Evolutionary conservation across 1,140 invertebrate genomes (phyloP), one percentile per base, ranked within the genome.

Genomic region (Bombus impatiens): DNA sequence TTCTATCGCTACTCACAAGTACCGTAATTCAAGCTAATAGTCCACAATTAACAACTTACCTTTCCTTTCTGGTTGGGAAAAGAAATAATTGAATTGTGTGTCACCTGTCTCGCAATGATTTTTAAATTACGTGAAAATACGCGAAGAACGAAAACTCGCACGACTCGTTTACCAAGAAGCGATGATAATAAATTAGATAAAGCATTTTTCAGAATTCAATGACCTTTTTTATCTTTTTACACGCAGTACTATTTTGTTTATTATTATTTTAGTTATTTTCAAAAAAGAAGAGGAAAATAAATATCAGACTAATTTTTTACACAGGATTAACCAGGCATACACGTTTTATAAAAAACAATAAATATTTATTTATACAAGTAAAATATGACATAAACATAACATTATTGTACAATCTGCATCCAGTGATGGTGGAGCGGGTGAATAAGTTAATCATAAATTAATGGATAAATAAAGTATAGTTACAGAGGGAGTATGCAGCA

Each of bases 291-390:
- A 6, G 13, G 5, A 15, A 32, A 35, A 18, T 32, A 6, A 32
- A 67, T 67, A 15, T 35, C 5, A 12, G 37, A 8, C 28, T 47
- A 47, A 18, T 75, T 47, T 18, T 13, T 28, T 13, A 42, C 28
- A 22, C 40, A 32, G 44, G n/a, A 32, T 35, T 22, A 42, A 25
- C 44, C 32, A 47, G 62, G n/a, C 28, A 22, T 32, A 57, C 37
- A 28, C 42, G 59, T 25, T 81, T 67, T 68, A 68, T 10, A 77
- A 83, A 89, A 92, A 92, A 93, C 88, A 93, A 93, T 93, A 93
- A 93, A 94, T 93, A 93, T 93, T 94, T 94, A 93, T 93, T 92
- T 89, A 89, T 91, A 93, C 91, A 93, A 89, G 5, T 67, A 82
- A 89, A 87, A 90, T 85, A 71, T 86, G 93, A 93, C 91, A 88